A percentile compares a stretch with the other conserved stretches of the same genome.
Conservation (phyloP, 2,888 invertebrate species). For the Apeira syringaria region DNA sequence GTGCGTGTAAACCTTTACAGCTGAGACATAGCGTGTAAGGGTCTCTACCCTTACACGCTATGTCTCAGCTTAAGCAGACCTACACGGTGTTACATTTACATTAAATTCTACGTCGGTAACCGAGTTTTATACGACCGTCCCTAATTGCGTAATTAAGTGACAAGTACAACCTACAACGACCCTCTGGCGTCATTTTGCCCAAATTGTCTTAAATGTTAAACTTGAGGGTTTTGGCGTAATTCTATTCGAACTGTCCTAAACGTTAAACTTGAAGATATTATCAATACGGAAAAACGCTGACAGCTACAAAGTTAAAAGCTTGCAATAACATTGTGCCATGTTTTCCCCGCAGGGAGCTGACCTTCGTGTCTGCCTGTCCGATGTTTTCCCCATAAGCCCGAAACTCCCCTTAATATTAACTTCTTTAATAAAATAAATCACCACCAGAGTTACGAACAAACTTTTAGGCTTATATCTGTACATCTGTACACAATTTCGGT, state of each 20-base stretch:
- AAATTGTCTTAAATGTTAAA: not conserved
- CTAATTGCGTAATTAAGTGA: slow-evolving; percentile 2
- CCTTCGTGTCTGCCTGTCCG: not conserved
- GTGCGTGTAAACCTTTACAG: no score
- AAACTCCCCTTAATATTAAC: slow-evolving; percentile 9
- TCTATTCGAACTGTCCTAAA: slow-evolving; percentile 1
- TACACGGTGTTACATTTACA: no score
- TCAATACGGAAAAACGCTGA: not conserved
- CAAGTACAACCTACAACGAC: not conserved
- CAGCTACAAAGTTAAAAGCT: slow-evolving; percentile 1
- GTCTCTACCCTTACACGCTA: no score
- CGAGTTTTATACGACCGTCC: not conserved
- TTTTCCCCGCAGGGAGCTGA: not conserved
- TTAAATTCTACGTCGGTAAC: no score
- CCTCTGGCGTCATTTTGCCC: not conserved
- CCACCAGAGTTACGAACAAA: slow-evolving; percentile 6
- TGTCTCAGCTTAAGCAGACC: no score
- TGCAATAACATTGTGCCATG: not conserved
- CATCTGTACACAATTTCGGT: slow-evolving; percentile 4
- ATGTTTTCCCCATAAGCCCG: slow-evolving; percentile 5
- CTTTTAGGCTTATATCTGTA: slow-evolving; percentile 7
- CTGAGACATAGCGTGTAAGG: no score
- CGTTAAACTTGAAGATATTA: not conserved
- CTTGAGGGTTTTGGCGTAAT: not conserved
- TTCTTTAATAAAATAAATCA: slow-evolving; percentile 20